Evolutionary conservation across 2,797 vertebrate genomes (phyloP).

Genomic region (Cebuella pygmaea): DNA sequence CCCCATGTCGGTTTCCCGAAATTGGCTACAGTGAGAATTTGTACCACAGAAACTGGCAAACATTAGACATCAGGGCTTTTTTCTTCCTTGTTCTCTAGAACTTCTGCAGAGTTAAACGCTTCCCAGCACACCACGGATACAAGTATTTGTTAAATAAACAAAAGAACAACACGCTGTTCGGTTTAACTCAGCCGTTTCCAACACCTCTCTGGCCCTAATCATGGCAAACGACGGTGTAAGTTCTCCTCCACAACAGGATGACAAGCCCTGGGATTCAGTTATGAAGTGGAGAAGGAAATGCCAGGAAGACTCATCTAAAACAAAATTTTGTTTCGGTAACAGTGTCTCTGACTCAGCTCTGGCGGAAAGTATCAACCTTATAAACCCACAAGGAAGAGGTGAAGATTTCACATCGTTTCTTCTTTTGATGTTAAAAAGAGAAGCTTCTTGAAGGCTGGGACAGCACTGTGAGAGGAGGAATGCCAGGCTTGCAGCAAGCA

Average conservation of each 20-base stretch:
- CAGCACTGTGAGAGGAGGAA: not conserved
- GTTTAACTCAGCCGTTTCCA: not conserved
- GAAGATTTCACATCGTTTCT: slow-evolving; percentile 60
- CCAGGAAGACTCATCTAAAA: slow-evolving; percentile 65
- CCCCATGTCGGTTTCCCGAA: not conserved
- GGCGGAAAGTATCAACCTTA: slow-evolving; percentile 71
- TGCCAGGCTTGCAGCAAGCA: not conserved
- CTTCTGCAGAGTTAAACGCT: not conserved
- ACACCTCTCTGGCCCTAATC: not conserved
- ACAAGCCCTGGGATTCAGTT: not conserved
- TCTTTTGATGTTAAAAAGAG: slow-evolving; percentile 75
- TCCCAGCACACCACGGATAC: not conserved
- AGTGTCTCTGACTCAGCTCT: slow-evolving; percentile 71
- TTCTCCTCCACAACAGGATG: slow-evolving; percentile 13
- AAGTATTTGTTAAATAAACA: not conserved
- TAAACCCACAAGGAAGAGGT: slow-evolving; percentile 71
- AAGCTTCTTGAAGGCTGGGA: not conserved
- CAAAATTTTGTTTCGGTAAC: slow-evolving; percentile 65
- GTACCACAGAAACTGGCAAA: not conserved
- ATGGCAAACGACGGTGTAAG: not conserved
- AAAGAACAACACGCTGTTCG: not conserved
- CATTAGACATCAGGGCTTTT: not conserved
- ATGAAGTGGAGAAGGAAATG: slow-evolving; percentile 36
- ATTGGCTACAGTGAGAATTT: not conserved
- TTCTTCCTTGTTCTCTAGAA: not conserved